phyloP scores from a whole-genome alignment of 2,888 invertebrate species.

The Digitonthophagus gazella region DNA sequence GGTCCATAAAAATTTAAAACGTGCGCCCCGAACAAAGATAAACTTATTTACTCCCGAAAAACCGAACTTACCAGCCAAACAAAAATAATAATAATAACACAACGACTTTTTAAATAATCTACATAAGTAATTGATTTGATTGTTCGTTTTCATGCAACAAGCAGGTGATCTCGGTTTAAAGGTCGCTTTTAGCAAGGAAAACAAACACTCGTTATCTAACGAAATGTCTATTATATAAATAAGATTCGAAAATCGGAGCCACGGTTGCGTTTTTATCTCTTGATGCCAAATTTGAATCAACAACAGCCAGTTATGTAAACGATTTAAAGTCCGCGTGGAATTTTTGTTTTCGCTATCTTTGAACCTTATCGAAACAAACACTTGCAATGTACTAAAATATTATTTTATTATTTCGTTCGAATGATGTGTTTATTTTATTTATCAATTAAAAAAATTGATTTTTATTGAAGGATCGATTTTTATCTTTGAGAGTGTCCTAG shows the following conservation, averaged over 20 bases:
- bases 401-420: too few relatives aligned
- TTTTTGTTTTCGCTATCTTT: not conserved
- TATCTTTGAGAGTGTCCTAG: too few relatives aligned
- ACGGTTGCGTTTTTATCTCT: not conserved
- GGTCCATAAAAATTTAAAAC: conserved; percentile 2
- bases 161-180: not conserved
- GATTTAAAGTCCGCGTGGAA: not conserved
- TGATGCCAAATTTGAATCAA: not conserved
- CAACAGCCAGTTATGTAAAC: not conserved
- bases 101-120: too few relatives aligned
- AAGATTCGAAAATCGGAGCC: not conserved
- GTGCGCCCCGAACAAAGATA: not conserved
- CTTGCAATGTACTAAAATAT: not conserved
- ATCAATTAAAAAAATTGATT: too few relatives aligned
- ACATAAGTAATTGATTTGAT: too few relatives aligned
- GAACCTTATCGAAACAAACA: not conserved
- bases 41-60: not conserved
- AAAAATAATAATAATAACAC: too few relatives aligned
- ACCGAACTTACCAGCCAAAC: not conserved
- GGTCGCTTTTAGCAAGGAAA: not conserved
- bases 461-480: too few relatives aligned
- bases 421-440: too few relatives aligned
- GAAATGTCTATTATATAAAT: not conserved
- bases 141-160: not conserved
- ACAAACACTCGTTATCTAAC: not conserved